phyloP scores from a whole-genome alignment of 2,797 vertebrate species.

The Coccyzus lansbergi region DNA sequence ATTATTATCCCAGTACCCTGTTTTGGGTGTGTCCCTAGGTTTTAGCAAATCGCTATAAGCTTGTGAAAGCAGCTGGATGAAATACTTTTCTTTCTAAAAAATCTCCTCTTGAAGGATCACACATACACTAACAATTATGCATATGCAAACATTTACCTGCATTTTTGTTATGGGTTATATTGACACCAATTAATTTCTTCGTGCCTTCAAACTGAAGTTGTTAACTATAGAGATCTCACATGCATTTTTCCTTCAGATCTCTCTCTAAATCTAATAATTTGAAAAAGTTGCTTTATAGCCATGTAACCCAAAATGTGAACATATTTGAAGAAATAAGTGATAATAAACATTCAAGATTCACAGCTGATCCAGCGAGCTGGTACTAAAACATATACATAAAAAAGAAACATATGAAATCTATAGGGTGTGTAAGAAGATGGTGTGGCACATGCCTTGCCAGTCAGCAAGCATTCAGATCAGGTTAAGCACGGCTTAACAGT shows the following conservation, averaged over 20 bases:
- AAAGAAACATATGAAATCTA: neutral
- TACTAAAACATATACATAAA: neutral
- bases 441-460: neutral
- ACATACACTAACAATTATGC: neutral
- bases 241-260: neutral
- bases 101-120: neutral
- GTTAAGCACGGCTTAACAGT: neutral
- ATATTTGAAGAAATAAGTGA: neutral
- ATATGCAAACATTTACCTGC: neutral
- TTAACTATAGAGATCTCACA: neutral
- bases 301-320: neutral
- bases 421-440: neutral
- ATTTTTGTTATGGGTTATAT: neutral
- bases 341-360: neutral
- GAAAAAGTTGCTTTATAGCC: neutral
- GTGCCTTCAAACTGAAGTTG: neutral
- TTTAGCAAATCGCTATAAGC: neutral
- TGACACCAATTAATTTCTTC: neutral
- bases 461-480: neutral
- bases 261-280: neutral
- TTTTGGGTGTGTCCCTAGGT: conserved; percentile 14
- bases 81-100: neutral
- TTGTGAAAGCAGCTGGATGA: conserved; percentile 2
- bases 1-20: conserved; percentile 3
- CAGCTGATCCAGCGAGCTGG: neutral